Conservation (phyloP, 2,113 vertebrate genomes). For the Rhegmatorhina hoffmannsi region DNA sequence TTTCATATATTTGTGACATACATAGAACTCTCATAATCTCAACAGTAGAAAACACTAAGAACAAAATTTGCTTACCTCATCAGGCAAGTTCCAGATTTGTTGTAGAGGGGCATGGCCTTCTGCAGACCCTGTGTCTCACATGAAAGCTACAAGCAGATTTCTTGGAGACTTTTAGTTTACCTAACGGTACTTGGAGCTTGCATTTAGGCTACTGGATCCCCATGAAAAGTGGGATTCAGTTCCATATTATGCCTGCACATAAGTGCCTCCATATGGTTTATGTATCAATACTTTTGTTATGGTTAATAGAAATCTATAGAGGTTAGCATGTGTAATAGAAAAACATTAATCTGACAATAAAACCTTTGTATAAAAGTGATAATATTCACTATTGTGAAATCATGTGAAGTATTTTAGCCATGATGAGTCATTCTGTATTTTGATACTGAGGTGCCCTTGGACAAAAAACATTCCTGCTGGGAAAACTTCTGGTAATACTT, state of each 20-base stretch:
- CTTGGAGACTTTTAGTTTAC: not conserved
- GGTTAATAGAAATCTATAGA: not conserved
- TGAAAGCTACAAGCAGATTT: not conserved
- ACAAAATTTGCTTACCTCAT: not conserved
- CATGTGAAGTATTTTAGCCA: not conserved
- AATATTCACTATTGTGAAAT: not conserved
- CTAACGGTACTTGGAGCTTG: not conserved
- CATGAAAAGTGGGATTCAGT: not conserved
- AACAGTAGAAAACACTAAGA: not conserved
- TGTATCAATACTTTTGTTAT: not conserved
- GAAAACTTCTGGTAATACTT: conserved; percentile 20
- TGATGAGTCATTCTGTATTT: not conserved
- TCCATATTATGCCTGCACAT: not conserved
- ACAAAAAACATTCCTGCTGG: not conserved
- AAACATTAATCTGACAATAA: not conserved
- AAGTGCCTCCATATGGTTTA: not conserved
- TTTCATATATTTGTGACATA: not conserved
- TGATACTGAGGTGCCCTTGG: not conserved
- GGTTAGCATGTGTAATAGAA: not conserved
- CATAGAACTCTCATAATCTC: not conserved
- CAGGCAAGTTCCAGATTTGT: not conserved
- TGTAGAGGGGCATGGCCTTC: not conserved
- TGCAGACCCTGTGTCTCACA: not conserved
- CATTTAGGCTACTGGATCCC: not conserved
- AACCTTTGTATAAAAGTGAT: not conserved